Percentiles rank a stretch among this genome's conserved stretches.
These are phyloP conservation scores for Autographa gamma DNA, from an alignment of 2,888 invertebrate genomes.

Conservation along the genomic window DNA sequence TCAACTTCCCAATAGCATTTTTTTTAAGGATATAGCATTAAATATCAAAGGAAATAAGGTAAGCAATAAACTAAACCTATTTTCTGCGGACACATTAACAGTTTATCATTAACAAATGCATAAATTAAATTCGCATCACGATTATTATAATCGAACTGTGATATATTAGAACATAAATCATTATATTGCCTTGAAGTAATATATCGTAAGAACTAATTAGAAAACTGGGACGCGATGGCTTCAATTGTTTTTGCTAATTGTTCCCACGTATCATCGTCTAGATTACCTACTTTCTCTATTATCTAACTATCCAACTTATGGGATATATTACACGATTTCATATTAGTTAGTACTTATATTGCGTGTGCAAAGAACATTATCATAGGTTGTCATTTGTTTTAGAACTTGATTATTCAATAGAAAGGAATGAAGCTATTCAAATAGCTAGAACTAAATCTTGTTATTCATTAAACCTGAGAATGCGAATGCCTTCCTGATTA, in stretches of 20 bases:
- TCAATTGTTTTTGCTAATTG: conserved; percentile 34
- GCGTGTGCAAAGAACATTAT: conserved; percentile 14
- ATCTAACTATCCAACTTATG: conserved; percentile 67
- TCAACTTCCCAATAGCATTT: no score
- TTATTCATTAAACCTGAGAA: no score
- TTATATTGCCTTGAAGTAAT: conserved; percentile 6
- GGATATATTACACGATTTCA: conserved; percentile 39
- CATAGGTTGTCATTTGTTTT: not conserved
- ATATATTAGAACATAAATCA: conserved; percentile 7
- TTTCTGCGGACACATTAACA: not conserved
- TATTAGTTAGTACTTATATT: conserved; percentile 27
- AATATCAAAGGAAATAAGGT: not conserved
- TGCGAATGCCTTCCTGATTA: no score
- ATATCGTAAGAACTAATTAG: conserved; percentile 7
- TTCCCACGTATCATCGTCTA: conserved; percentile 61
- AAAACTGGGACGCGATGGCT: conserved; percentile 43
- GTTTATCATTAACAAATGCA: not conserved
- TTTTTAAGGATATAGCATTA: no score
- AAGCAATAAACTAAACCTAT: not conserved
- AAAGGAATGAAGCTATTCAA: no score
- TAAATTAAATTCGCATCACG: conserved; percentile 1
- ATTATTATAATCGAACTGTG: not conserved
- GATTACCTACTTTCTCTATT: conserved; percentile 70
- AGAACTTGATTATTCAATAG: not conserved
- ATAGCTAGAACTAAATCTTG: no score